Percentiles rank a stretch among this genome's conserved stretches.
Evolutionary conservation across 2,888 invertebrate species (phyloP).

Genomic region (Chrysolina americana): DNA sequence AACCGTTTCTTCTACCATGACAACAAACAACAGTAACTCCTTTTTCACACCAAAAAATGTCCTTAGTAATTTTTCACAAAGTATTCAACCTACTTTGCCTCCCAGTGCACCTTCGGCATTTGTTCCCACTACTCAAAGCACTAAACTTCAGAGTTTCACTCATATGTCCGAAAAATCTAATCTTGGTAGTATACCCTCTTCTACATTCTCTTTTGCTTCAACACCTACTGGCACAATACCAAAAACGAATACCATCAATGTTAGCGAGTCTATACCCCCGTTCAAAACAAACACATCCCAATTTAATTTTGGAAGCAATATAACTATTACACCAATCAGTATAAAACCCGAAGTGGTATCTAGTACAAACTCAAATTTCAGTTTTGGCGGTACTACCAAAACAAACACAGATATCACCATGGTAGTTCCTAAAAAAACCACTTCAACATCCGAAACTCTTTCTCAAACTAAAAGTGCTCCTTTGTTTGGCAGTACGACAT

Average conservation of each 20-base stretch:
- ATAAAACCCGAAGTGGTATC: slow-evolving; percentile 16
- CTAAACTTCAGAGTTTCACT: slow-evolving; percentile 20
- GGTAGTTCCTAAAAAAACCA: neutral
- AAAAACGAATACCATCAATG: neutral
- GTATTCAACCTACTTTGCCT: slow-evolving; percentile 19
- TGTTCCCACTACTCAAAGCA: slow-evolving; percentile 43
- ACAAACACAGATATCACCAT: slow-evolving; percentile 14
- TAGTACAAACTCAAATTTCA: slow-evolving; percentile 49
- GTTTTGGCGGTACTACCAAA: slow-evolving; percentile 33
- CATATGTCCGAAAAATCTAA: slow-evolving; percentile 9
- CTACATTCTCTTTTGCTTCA: slow-evolving; percentile 29
- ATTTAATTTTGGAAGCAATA: slow-evolving; percentile 36
- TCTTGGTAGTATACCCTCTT: slow-evolving; percentile 6
- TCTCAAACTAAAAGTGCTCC: slow-evolving; percentile 33
- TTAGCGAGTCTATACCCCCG: slow-evolving; percentile 4
- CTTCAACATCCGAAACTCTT: slow-evolving; percentile 4
- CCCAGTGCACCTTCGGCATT: slow-evolving; percentile 45
- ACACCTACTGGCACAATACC: slow-evolving; percentile 12
- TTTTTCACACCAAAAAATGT: slow-evolving; percentile 20
- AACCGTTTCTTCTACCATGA: neutral
- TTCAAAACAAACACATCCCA: slow-evolving; percentile 31
- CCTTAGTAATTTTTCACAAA: slow-evolving; percentile 4
- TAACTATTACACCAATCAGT: slow-evolving; percentile 30
- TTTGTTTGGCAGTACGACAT: slow-evolving; percentile 8
- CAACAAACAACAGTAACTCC: slow-evolving; percentile 8